These are phyloP conservation scores for Flexamia atlantica DNA, from an alignment of 2,888 invertebrate genomes.

Conservation along the genomic window DNA sequence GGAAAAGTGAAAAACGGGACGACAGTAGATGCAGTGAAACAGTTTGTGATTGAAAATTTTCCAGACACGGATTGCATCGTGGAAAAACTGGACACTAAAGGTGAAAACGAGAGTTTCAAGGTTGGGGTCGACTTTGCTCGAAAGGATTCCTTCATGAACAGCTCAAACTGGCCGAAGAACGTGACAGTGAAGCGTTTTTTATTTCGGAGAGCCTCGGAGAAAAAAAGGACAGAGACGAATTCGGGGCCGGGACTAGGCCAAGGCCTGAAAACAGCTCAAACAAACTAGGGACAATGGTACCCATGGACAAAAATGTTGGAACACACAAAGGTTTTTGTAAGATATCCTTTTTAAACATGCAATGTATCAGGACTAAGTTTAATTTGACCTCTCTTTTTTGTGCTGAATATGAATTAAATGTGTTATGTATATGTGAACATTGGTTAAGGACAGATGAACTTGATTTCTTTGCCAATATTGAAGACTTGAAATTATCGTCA, in stretches of 20 bases:
- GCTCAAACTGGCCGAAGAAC: slow-evolving; percentile 3
- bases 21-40: neutral
- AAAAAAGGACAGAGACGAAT: neutral
- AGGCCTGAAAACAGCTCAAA: neutral
- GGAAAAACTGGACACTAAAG: slow-evolving; percentile 16
- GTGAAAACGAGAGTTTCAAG: neutral
- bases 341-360: slow-evolving; percentile 1
- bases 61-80: neutral
- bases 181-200: slow-evolving; percentile 25
- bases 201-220: slow-evolving; percentile 21
- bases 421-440: neutral
- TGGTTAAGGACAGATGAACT: neutral
- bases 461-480: neutral
- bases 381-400: slow-evolving; percentile 2
- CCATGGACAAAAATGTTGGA: no score
- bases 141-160: neutral
- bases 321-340: slow-evolving; percentile 6
- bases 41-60: neutral
- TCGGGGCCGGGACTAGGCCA: neutral
- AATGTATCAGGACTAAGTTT: slow-evolving; percentile 7
- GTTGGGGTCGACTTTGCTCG: neutral
- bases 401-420: neutral
- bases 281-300: neutral
- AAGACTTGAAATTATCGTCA: neutral
- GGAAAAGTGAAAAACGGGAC: slow-evolving; percentile 23